A percentile compares a stretch with the other conserved stretches of the same genome.
Evolutionary conservation across 1,140 invertebrate species (phyloP).

Genomic region (Aphelinus atriplicis): DNA sequence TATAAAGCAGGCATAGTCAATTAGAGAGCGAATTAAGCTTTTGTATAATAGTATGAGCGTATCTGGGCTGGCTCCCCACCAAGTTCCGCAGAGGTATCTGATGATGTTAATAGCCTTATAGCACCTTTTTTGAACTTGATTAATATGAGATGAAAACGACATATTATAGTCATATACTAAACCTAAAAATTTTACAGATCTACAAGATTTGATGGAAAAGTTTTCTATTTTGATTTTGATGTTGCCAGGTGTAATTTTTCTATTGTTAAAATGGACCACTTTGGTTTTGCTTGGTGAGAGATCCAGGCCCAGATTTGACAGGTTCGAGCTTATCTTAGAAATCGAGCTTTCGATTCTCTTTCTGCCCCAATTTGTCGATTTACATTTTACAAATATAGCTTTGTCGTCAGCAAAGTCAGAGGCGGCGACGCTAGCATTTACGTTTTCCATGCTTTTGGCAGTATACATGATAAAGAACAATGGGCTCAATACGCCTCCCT

Average conservation of each 20-base stretch:
- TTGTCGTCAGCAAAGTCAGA: neutral
- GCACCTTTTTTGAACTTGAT: neutral
- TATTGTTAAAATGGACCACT: constrained; percentile 13
- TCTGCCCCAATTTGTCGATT: neutral
- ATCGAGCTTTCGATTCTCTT: neutral
- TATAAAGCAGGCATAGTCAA: constrained; percentile 5
- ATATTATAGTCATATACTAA: neutral
- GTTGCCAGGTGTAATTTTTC: neutral
- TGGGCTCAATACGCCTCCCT: neutral
- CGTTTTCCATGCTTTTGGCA: neutral
- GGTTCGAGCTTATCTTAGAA: neutral
- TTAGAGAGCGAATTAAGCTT: neutral
- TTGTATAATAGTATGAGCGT: constrained; percentile 1
- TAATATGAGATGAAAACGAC: neutral
- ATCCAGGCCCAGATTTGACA: neutral
- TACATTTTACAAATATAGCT: neutral
- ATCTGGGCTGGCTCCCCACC: constrained; percentile 11
- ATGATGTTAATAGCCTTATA: neutral
- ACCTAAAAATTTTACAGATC: neutral
- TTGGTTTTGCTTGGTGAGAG: neutral
- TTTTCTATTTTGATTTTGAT: neutral
- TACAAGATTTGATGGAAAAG: neutral
- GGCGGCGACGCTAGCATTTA: neutral
- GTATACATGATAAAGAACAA: neutral
- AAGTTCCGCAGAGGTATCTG: constrained; percentile 1